phyloP scores from a whole-genome alignment of 2,113 vertebrate species.

The Myxocyprinus asiaticus region DNA sequence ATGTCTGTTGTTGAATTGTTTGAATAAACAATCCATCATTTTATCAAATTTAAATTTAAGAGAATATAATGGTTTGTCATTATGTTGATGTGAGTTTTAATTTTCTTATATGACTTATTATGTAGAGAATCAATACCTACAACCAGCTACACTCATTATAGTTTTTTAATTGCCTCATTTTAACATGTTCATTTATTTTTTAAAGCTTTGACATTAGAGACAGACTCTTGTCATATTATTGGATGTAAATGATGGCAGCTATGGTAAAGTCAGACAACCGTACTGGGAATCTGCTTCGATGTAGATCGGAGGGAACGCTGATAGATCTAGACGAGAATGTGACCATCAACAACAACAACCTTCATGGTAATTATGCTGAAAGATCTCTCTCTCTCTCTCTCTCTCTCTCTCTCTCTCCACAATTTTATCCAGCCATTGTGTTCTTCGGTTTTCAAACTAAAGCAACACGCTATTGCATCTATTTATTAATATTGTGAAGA shows the following conservation, averaged over 20 bases:
- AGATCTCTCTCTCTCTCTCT: background rate
- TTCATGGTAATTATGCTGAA: constrained; percentile 67
- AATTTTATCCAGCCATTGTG: too few relatives aligned
- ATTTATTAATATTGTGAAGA: background rate
- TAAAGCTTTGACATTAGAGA: constrained; percentile 5
- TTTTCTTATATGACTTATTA: too few relatives aligned
- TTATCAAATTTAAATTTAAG: too few relatives aligned
- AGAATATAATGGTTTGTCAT: too few relatives aligned
- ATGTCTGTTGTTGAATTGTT: too few relatives aligned
- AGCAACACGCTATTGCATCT: too few relatives aligned
- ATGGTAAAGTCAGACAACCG: constrained; percentile 67
- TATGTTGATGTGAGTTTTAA: too few relatives aligned
- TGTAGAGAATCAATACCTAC: background rate
- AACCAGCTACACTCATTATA: background rate
- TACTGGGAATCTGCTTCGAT: constrained; percentile 75
- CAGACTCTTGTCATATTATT: constrained; percentile 35
- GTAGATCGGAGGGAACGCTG: constrained; percentile 86
- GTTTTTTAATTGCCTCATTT: background rate
- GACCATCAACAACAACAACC: constrained; percentile 66
- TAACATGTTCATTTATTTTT: background rate
- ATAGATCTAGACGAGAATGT: constrained; percentile 78
- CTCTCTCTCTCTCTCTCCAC: too few relatives aligned
- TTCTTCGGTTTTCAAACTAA: too few relatives aligned
- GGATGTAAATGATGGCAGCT: constrained; percentile 82
- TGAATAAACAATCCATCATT: too few relatives aligned